Evolutionary conservation across 2,797 vertebrate species (phyloP), one percentile per base, ranked within the genome.

Genomic region (Neosilurus hyrtlii): DNA sequence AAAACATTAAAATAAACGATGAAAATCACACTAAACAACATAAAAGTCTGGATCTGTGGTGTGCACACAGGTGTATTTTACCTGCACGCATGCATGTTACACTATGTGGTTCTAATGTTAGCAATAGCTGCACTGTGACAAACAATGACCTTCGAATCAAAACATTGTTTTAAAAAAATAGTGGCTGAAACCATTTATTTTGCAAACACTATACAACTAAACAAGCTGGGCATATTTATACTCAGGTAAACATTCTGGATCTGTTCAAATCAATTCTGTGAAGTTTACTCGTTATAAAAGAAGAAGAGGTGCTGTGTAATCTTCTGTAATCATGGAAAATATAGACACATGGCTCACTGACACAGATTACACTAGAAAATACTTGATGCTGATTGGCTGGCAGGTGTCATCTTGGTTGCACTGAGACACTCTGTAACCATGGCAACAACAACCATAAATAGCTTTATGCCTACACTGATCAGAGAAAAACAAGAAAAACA

Each of bases 371-470:
- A 43, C 67, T 51, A 70, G 67, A 6, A 22, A 70, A n/a, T 1
- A 26, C n/a, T 51, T 6, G 1, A 10, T 52, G 49, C 71, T 73
- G 52, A 30, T 54, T 54, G 71, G 71, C 51, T 73, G 49, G 14
- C 14, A 18, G 51, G 20, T 26, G n/a, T 16, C n/a, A 73, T 43
- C 37, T 43, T 1, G 35, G 35, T 20, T 43, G 35, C 66, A 72
- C 14, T 11, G n/a, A 26, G 72, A 20, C 7, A 2, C 24, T 74
- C 16, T 2, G 71, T 73, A 18, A 73, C 71, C 24, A 76, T 57
- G 56, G 74, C 35, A 57, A 61, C 35, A 63, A 2, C 61, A 78
- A 51, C 52, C 71, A 56, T 56, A 73, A 73, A 56, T 54, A 72
- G 49, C n/a, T 72, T 54, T 26, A 54, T 12, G 8, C 24, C 22